Evolutionary conservation across 2,113 vertebrate genomes (phyloP).

Genomic region (Cranoglanis bouderius): DNA sequence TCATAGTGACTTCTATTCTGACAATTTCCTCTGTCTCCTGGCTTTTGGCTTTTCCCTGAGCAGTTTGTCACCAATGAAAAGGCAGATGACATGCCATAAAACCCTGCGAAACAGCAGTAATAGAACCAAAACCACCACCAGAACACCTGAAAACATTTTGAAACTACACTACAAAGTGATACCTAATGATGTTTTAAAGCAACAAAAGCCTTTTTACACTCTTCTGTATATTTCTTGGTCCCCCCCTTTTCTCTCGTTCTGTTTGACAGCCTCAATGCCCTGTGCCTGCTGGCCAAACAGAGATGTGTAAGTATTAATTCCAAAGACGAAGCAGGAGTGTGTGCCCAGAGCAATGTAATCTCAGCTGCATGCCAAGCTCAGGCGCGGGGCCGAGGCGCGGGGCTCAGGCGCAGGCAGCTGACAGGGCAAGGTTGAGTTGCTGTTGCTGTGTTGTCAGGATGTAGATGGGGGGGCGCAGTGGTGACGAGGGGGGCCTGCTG

Average conservation of each 20-base stretch:
- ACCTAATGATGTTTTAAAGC: conserved; percentile 16
- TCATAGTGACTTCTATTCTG: not conserved
- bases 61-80: conserved; percentile 53
- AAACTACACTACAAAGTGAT: conserved; percentile 19
- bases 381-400: conserved; percentile 41
- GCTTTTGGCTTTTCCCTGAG: conserved; percentile 41
- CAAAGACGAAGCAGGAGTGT: conserved; percentile 48
- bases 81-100: conserved; percentile 55
- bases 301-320: conserved; percentile 56
- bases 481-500: conserved; percentile 59
- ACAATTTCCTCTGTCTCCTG: not conserved
- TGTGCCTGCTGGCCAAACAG: conserved; percentile 39
- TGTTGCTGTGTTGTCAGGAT: conserved; percentile 56
- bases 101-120: conserved; percentile 54
- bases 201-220: conserved; percentile 1
- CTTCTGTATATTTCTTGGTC: not conserved
- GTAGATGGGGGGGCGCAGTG: conserved; percentile 46
- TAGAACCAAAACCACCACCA: conserved; percentile 58
- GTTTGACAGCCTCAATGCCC: conserved; percentile 35
- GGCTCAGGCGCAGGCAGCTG: conserved; percentile 82
- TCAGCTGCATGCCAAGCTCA: conserved; percentile 73
- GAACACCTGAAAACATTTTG: conserved; percentile 57
- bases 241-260: conserved; percentile 7
- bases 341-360: conserved; percentile 66
- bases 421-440: conserved; percentile 49